Evolutionary conservation across 2,888 invertebrate genomes (phyloP).

Genomic region (Noctuana brunneofusca): DNA sequence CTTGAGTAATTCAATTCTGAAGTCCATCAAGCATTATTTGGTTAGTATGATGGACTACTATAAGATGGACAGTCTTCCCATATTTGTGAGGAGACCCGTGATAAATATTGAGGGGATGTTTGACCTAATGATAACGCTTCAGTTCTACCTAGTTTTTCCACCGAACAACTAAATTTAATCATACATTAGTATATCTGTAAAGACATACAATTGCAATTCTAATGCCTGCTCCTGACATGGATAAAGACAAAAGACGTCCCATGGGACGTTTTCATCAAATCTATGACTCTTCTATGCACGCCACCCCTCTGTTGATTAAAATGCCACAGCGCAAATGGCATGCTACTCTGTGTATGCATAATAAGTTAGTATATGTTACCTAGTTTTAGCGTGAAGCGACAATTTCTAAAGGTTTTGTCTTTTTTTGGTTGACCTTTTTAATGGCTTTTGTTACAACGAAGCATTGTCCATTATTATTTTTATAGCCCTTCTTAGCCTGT

Average conservation of each 20-base stretch:
- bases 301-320: conserved; percentile 55
- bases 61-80: too few relatives aligned
- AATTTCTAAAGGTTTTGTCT: not conserved
- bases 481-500: not conserved
- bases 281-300: conserved; percentile 36
- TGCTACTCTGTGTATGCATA: conserved; percentile 24
- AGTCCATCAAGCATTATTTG: too few relatives aligned
- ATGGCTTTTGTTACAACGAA: not conserved
- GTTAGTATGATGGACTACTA: too few relatives aligned
- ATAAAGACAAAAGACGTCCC: conserved; percentile 39
- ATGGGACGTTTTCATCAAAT: conserved; percentile 45
- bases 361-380: conserved; percentile 2
- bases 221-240: conserved; percentile 1
- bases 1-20: too few relatives aligned
- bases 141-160: too few relatives aligned
- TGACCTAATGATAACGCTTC: too few relatives aligned
- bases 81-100: too few relatives aligned
- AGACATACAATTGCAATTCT: conserved; percentile 4
- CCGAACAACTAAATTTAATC: not conserved
- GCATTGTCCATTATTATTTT: not conserved
- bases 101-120: too few relatives aligned
- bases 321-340: conserved; percentile 58
- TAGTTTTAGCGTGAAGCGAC: not conserved
- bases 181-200: not conserved
- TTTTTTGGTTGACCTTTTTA: not conserved